A percentile compares a stretch with the other conserved stretches of the same genome.
Evolutionary conservation across 2,113 vertebrate genomes (phyloP).

Genomic region (Nesogale talazaci): DNA sequence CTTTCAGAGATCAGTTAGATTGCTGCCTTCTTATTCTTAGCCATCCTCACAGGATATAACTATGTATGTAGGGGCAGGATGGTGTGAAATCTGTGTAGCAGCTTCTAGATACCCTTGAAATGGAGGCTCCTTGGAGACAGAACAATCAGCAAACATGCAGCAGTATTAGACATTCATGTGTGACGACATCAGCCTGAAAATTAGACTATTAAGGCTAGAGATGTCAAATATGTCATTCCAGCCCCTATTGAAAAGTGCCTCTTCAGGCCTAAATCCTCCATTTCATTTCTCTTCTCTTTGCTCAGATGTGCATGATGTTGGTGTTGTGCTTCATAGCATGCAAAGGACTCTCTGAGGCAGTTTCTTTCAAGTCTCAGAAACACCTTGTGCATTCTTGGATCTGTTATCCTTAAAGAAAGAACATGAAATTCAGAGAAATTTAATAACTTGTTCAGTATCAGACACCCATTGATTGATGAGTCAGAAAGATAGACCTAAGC

Average conservation of each 20-base stretch:
- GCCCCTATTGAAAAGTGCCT: background rate
- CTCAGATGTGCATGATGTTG: background rate
- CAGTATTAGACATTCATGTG: background rate
- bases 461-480: background rate
- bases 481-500: background rate
- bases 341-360: background rate
- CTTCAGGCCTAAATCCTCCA: background rate
- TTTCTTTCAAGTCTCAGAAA: background rate
- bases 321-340: background rate
- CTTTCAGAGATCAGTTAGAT: conserved; percentile 38
- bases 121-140: background rate
- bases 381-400: background rate
- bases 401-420: background rate
- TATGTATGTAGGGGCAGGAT: background rate
- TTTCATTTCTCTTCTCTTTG: conserved; percentile 22
- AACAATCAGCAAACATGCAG: background rate
- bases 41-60: background rate
- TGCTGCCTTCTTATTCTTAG: conserved; percentile 10
- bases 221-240: background rate
- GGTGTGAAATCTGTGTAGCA: background rate
- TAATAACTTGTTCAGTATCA: conserved; percentile 1
- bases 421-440: background rate
- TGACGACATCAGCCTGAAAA: background rate
- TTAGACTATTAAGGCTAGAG: background rate
- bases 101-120: background rate